Evolutionary conservation across 2,113 vertebrate genomes (phyloP).

Genomic region (Cynocephalus volans): DNA sequence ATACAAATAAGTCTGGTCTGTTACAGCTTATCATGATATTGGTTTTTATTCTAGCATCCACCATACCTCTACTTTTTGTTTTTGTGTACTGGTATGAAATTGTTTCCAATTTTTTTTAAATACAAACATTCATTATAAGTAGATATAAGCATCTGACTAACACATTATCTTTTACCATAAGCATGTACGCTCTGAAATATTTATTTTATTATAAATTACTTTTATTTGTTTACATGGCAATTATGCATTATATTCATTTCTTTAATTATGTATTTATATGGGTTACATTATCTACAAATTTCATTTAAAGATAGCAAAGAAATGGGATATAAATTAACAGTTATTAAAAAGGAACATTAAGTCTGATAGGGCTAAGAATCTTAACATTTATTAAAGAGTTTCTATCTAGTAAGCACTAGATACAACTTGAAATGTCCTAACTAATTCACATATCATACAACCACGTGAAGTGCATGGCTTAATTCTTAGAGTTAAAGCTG

Average conservation of each 20-base stretch:
- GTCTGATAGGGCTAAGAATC: slow-evolving; percentile 23
- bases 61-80: not conserved
- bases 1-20: not conserved
- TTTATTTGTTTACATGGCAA: slow-evolving; percentile 70
- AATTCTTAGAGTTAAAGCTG: not conserved
- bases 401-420: not conserved
- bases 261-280: slow-evolving; percentile 53
- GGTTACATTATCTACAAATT: slow-evolving; percentile 47
- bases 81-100: slow-evolving; percentile 38
- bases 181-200: slow-evolving; percentile 59
- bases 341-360: slow-evolving; percentile 50
- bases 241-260: slow-evolving; percentile 28
- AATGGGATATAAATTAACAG: slow-evolving; percentile 7
- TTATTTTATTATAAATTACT: slow-evolving; percentile 64
- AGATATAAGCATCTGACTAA: not conserved
- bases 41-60: slow-evolving; percentile 32
- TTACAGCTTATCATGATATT: not conserved
- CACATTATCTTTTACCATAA: not conserved
- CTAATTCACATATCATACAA: not conserved
- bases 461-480: not conserved
- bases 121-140: slow-evolving; percentile 28
- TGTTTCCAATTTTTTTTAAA: slow-evolving; percentile 39
- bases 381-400: slow-evolving; percentile 27
- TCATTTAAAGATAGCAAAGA: slow-evolving; percentile 60
- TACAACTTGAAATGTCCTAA: not conserved